Conservation (phyloP, 2,797 vertebrate species). For the Petrocephalus sullivani region DNA sequence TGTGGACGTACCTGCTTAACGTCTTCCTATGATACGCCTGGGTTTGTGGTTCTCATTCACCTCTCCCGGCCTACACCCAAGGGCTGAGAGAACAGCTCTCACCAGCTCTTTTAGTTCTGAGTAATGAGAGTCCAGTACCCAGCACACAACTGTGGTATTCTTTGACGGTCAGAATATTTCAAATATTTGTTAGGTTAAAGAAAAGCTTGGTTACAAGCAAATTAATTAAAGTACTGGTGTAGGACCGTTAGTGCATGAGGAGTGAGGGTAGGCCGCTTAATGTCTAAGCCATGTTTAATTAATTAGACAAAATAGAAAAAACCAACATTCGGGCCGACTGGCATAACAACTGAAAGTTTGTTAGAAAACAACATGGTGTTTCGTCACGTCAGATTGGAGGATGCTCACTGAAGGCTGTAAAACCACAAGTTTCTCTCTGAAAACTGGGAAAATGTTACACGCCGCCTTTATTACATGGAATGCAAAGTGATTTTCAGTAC, state of each 20-base stretch:
- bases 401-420: background rate
- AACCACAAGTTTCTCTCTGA: background rate
- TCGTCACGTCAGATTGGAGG: background rate
- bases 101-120: background rate
- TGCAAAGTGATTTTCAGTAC: background rate
- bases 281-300: background rate
- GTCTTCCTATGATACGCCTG: background rate
- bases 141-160: background rate
- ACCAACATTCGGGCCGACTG: background rate
- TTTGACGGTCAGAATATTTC: background rate
- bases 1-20: background rate
- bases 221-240: background rate
- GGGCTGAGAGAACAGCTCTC: background rate
- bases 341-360: background rate
- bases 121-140: background rate
- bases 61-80: background rate
- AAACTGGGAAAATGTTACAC: background rate
- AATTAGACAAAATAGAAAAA: background rate
- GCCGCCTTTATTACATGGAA: no score
- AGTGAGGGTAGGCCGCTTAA: background rate
- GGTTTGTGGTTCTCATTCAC: background rate
- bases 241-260: background rate
- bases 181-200: background rate
- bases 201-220: background rate
- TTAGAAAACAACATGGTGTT: background rate